Base-by-base conservation (phyloP, 2,888 invertebrate species). In the Sericinus montela region DNA sequence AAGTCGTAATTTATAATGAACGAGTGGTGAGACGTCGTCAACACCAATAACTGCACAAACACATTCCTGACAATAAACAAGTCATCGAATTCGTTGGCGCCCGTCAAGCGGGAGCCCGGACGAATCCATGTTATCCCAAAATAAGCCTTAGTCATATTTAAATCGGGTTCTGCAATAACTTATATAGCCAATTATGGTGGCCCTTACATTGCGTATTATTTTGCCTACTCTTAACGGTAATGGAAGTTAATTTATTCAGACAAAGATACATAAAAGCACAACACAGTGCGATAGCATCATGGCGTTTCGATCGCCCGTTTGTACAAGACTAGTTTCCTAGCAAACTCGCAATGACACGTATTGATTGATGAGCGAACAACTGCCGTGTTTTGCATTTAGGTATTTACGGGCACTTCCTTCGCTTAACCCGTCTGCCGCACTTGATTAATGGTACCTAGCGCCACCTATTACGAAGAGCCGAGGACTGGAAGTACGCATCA, bases 341-440 rank as follows among this genome's bases (percentile, higher is more conserved):
- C 50, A 51, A 51, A 51, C 54, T 53, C 45, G 46, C 36, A 53
- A 57, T 56, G 54, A 58, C 54, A 57, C 59, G 43, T 65, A 72
- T 77, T 87, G 87, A 87, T 87, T 85, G 86, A 87, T 87, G 86
- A 80, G 77, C 73, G 70, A 81, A 80, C 85, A 82, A 85, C 80
- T 81, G 79, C 75, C 77, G 79, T 79, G 80, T 87, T 86, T 87
- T 87, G 86, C 86, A 85, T 87, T 81, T 73, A 80, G 78, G 85
- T 87, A 87, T 87, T 87, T 87, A 86, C 85, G 83, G 83, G 81
- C 73, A 83, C 84, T 85, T 86, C 85, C 84, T 86, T 71, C 75
- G 80, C 81, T 83, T 82, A 84, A 79, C 81, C 81, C 85, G 84
- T 80, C 82, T 75, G 69, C 72, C 70, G 53, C 58, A 54, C 51